A percentile compares a stretch with the other conserved stretches of the same genome.
Conservation (phyloP, 2,113 vertebrate species). For the Pituophis catenifer region DNA sequence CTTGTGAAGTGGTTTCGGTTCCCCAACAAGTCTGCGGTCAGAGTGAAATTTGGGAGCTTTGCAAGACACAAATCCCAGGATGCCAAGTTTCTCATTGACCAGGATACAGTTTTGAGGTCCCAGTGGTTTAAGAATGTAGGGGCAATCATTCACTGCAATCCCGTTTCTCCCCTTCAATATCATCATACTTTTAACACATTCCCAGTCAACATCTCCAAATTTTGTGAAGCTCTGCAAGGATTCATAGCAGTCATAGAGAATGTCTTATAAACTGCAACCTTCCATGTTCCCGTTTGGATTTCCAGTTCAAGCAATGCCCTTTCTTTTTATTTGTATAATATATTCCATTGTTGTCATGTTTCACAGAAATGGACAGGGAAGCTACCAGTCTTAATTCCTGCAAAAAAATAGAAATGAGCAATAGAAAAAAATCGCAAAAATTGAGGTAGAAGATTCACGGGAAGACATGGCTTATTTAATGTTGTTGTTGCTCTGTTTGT, state of each 20-base stretch:
- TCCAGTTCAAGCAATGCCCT: neutral
- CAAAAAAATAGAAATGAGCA: neutral
- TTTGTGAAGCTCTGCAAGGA: neutral
- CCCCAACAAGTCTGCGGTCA: neutral
- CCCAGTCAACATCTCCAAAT: neutral
- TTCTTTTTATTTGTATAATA: neutral
- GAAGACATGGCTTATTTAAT: neutral
- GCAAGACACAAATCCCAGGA: neutral
- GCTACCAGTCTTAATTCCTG: neutral
- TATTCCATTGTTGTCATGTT: neutral
- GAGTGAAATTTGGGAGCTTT: neutral
- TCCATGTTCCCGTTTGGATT: neutral
- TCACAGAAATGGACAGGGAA: neutral
- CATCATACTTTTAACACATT: neutral
- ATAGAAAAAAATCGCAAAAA: neutral
- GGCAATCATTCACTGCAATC: neutral
- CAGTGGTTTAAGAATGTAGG: neutral
- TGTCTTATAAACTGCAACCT: neutral
- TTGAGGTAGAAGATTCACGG: neutral
- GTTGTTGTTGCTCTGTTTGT: neutral
- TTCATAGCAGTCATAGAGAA: neutral
- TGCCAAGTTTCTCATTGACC: neutral
- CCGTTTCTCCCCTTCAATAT: neutral
- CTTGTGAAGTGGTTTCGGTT: neutral
- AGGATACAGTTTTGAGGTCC: neutral